Percentiles rank a stretch among this genome's conserved stretches.
Evolutionary conservation across 2,797 vertebrate genomes (phyloP).

Genomic region (Pangasius sanitwongsei): DNA sequence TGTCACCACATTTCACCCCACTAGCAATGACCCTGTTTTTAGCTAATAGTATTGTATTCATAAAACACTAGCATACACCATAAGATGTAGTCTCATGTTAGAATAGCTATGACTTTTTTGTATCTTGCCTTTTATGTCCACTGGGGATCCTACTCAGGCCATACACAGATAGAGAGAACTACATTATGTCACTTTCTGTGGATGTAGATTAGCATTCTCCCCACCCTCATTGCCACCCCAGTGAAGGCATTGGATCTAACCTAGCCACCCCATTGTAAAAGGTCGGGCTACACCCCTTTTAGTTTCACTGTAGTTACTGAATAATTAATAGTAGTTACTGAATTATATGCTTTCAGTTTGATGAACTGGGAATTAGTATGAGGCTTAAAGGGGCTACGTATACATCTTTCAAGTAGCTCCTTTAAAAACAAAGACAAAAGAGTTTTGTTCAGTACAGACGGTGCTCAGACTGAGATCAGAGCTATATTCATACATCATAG

Average conservation of each 20-base stretch:
- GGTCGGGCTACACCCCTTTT: not conserved
- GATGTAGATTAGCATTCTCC: not conserved
- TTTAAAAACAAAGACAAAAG: not conserved
- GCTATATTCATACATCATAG: conserved; percentile 5
- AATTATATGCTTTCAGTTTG: not conserved
- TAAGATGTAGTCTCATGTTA: not conserved
- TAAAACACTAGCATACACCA: not conserved
- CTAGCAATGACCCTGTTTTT: not conserved
- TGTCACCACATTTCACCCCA: not conserved
- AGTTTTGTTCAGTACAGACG: not conserved
- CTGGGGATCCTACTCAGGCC: not conserved
- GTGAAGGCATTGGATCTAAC: not conserved
- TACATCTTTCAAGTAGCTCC: not conserved
- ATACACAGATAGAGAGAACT: not conserved
- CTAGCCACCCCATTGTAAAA: not conserved
- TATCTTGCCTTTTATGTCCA: not conserved
- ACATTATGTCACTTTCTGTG: not conserved
- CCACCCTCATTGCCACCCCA: not conserved
- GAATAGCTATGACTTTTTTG: not conserved
- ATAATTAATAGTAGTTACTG: not conserved
- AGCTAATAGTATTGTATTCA: no score
- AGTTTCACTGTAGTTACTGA: not conserved
- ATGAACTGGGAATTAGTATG: not conserved
- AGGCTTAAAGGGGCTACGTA: not conserved
- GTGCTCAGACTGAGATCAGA: not conserved